These are phyloP conservation scores for Drosophila cracens DNA, from an alignment of 2,888 invertebrate genomes.

Conservation along the genomic window DNA sequence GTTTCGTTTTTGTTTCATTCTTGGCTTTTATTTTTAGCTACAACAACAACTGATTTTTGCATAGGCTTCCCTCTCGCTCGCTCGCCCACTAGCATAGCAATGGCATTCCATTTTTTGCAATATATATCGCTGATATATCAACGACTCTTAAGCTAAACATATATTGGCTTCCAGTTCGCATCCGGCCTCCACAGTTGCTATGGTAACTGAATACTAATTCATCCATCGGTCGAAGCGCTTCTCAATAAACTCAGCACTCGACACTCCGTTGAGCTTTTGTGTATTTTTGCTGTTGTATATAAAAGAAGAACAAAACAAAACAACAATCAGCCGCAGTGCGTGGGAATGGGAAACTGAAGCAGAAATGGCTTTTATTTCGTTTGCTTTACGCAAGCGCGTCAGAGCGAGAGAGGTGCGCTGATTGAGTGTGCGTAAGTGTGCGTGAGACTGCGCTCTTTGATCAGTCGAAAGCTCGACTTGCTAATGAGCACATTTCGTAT, in stretches of 20 bases:
- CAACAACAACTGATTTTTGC: slow-evolving; percentile 13
- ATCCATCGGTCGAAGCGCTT: slow-evolving; percentile 43
- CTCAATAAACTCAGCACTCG: slow-evolving; percentile 63
- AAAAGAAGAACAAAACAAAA: slow-evolving; percentile 29
- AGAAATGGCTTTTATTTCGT: slow-evolving; percentile 34
- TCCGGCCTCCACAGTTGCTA: slow-evolving; percentile 60
- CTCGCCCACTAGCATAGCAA: slow-evolving; percentile 28
- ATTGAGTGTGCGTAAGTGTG: background rate
- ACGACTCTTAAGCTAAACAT: slow-evolving; percentile 36
- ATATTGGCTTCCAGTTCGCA: slow-evolving; percentile 54
- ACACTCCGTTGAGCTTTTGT: slow-evolving; percentile 72
- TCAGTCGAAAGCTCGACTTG: slow-evolving; percentile 35
- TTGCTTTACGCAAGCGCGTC: slow-evolving; percentile 30
- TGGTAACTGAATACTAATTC: slow-evolving; percentile 79
- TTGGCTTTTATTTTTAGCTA: slow-evolving; percentile 55
- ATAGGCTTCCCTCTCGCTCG: slow-evolving; percentile 9
- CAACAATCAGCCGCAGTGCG: slow-evolving; percentile 56
- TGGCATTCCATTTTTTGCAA: slow-evolving; percentile 34
- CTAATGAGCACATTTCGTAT: slow-evolving; percentile 43
- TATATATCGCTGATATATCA: slow-evolving; percentile 11
- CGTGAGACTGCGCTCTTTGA: slow-evolving; percentile 4
- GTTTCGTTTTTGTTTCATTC: slow-evolving; percentile 33
- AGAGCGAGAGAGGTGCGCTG: background rate
- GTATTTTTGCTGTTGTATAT: slow-evolving; percentile 45
- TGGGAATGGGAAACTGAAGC: slow-evolving; percentile 72